A percentile compares a stretch with the other conserved stretches of the same genome.
Conservation (phyloP, 2,797 vertebrate genomes). For the Distichodus sexfasciatus region DNA sequence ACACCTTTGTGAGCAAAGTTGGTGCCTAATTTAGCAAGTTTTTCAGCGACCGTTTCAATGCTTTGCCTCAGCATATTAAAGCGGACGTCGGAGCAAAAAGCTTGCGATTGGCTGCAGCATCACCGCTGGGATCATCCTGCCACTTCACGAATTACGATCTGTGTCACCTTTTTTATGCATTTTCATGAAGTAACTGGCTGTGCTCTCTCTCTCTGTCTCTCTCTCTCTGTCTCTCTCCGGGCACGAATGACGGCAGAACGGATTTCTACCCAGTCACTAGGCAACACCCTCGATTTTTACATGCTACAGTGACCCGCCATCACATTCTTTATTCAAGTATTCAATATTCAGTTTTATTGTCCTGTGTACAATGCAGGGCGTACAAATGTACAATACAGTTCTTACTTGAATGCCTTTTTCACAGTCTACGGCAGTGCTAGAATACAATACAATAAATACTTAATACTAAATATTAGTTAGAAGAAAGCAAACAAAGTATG, state of each 20-base stretch:
- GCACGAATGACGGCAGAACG: background rate
- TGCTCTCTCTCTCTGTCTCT: too few species aligned
- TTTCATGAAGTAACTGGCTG: background rate
- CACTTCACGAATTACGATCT: background rate
- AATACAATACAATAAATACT: too few species aligned
- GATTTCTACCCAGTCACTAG: background rate
- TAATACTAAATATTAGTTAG: too few species aligned
- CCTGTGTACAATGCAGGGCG: too few species aligned
- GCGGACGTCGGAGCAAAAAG: background rate
- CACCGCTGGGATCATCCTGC: background rate
- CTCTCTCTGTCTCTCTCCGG: background rate
- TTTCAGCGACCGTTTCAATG: background rate
- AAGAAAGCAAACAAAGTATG: too few species aligned
- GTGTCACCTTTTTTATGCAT: background rate
- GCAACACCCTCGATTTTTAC: slow-evolving; percentile 8
- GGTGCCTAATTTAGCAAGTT: background rate
- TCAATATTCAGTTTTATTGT: too few species aligned
- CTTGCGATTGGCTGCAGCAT: background rate
- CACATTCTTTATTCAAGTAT: too few species aligned
- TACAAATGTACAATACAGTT: background rate
- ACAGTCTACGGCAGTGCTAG: too few species aligned
- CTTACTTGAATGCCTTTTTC: too few species aligned
- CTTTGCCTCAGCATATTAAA: background rate
- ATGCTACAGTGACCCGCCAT: background rate
- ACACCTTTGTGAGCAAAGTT: background rate